Percentiles rank a stretch among this genome's conserved stretches.
Evolutionary conservation across 2,113 vertebrate genomes (phyloP).

Genomic region (Saccopteryx leptura): DNA sequence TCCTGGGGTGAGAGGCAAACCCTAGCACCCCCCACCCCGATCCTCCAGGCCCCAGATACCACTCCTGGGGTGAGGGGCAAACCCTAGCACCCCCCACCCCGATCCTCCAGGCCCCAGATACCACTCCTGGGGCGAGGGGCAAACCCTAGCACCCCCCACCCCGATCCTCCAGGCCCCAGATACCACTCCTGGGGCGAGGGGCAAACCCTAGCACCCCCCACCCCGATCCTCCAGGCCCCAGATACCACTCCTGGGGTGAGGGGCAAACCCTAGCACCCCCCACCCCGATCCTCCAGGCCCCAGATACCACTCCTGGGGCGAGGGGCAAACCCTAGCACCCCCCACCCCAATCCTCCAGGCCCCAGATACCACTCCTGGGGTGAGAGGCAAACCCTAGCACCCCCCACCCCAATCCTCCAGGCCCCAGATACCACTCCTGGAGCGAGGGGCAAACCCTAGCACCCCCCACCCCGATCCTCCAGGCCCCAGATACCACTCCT

Average conservation of each 20-base stretch:
- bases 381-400: neutral
- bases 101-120: too few species aligned
- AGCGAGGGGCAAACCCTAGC: neutral
- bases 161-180: too few species aligned
- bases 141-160: neutral
- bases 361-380: neutral
- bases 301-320: neutral
- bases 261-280: too few species aligned
- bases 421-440: neutral
- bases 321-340: neutral
- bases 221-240: too few species aligned
- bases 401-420: too few species aligned
- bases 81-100: too few species aligned
- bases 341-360: too few species aligned
- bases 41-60: too few species aligned
- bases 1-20: neutral
- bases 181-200: neutral
- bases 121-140: neutral
- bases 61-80: neutral
- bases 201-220: rapidly evolving
- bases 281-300: too few species aligned
- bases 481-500: too few species aligned
- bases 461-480: neutral
- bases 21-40: too few species aligned
- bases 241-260: neutral